Evolutionary conservation across 2,888 invertebrate species (phyloP).

Genomic region (Drosophila glabriapex): DNA sequence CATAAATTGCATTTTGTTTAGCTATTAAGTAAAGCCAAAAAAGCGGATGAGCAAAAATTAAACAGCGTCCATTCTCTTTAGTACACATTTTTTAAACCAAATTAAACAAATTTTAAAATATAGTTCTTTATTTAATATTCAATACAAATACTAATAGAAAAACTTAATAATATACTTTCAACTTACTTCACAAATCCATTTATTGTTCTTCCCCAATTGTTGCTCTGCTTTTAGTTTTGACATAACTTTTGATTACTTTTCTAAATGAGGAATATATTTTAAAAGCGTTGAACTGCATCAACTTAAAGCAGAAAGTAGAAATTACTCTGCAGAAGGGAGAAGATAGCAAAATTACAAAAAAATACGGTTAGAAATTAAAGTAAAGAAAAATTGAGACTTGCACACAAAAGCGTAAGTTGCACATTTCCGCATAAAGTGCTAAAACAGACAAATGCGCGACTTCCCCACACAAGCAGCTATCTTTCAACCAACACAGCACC

Average conservation of each 20-base stretch:
- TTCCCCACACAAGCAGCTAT: constrained; percentile 17
- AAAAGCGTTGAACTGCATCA: constrained; percentile 8
- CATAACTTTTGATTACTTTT: constrained; percentile 33
- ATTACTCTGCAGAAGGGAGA: constrained; percentile 7
- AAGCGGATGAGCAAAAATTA: neutral
- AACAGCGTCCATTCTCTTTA: neutral
- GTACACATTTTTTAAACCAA: neutral
- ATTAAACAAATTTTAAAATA: neutral
- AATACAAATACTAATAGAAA: neutral
- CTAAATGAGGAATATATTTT: neutral
- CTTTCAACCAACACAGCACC: constrained; percentile 12
- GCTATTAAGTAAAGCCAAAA: constrained; percentile 23
- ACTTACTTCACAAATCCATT: neutral
- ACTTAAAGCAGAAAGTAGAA: constrained; percentile 19
- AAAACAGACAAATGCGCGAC: constrained; percentile 40
- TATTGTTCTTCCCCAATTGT: constrained; percentile 9
- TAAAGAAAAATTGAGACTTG: constrained; percentile 24
- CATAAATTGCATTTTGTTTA: constrained; percentile 52
- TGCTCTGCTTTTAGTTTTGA: constrained; percentile 17
- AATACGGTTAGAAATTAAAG: constrained; percentile 29
- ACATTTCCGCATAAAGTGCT: constrained; percentile 60
- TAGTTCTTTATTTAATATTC: neutral
- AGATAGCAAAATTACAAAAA: constrained; percentile 5
- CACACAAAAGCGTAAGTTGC: constrained; percentile 55
- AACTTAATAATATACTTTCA: neutral